These are phyloP conservation scores for Lepidurus arcticus DNA, from an alignment of 1,140 invertebrate genomes.

Conservation along the genomic window DNA sequence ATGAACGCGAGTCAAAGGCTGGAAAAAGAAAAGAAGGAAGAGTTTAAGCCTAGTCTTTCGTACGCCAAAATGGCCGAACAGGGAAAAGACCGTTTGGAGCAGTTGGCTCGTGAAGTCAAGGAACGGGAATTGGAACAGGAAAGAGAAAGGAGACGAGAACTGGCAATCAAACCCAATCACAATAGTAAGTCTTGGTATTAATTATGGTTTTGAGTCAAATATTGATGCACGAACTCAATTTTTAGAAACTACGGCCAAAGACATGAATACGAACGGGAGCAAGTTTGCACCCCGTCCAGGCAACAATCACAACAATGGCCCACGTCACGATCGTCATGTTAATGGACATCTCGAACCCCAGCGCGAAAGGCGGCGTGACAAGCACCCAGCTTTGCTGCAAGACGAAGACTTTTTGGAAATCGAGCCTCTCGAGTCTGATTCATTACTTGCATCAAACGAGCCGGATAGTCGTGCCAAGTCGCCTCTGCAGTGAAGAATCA, in stretches of 20 bases:
- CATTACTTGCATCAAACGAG: background rate
- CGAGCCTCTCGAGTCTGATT: background rate
- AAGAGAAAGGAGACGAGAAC: constrained; percentile 28
- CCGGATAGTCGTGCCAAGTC: background rate
- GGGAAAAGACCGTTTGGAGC: constrained; percentile 33
- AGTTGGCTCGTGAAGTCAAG: constrained; percentile 34
- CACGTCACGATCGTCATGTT: background rate
- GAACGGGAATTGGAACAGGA: constrained; percentile 34
- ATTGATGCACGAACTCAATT: background rate
- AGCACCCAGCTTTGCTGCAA: background rate
- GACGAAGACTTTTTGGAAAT: background rate
- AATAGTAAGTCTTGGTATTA: background rate
- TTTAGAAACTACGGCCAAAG: constrained; percentile 7
- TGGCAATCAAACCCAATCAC: constrained; percentile 15
- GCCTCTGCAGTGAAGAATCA: background rate
- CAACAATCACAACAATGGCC: background rate
- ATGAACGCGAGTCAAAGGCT: background rate
- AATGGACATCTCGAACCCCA: background rate
- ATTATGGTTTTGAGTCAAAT: background rate
- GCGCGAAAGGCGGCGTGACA: background rate
- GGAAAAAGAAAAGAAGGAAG: constrained; percentile 16
- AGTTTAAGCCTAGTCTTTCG: constrained; percentile 27
- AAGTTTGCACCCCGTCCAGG: background rate
- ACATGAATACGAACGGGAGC: background rate
- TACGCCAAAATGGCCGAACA: constrained; percentile 36